Conservation (phyloP, 1,140 invertebrate species). For the Mercenaria mercenaria region DNA sequence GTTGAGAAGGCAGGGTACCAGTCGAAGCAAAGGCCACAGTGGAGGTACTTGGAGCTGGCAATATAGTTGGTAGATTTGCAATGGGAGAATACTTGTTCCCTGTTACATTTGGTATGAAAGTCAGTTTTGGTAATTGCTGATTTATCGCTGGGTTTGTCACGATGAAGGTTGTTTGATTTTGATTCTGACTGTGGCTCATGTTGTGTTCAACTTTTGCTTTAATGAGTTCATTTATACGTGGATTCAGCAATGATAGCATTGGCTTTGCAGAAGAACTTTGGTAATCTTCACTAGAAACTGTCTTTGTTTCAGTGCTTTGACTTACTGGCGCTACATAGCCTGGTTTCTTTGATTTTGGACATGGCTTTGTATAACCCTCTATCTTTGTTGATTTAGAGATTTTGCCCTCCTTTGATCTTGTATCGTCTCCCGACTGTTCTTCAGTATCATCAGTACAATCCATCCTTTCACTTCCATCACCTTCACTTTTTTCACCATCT, state of each 20-base stretch:
- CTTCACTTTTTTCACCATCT: conserved; percentile 57
- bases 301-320: conserved; percentile 18
- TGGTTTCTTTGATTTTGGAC: conserved; percentile 64
- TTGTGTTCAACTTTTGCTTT: conserved; percentile 62
- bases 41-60: background rate
- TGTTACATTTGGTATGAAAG: conserved; percentile 49
- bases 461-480: conserved; percentile 38
- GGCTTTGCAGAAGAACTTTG: conserved; percentile 26
- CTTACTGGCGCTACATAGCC: conserved; percentile 43
- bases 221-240: conserved; percentile 58
- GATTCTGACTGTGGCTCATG: conserved; percentile 9
- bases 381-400: conserved; percentile 22
- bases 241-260: conserved; percentile 55
- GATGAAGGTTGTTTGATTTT: conserved; percentile 20
- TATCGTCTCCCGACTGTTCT: background rate
- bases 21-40: background rate
- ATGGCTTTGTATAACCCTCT: conserved; percentile 44
- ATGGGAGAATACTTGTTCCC: conserved; percentile 9
- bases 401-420: conserved; percentile 23
- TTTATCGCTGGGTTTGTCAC: conserved; percentile 20
- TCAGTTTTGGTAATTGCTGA: conserved; percentile 57
- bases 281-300: conserved; percentile 14
- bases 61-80: conserved; percentile 3
- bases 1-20: background rate
- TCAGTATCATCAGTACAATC: conserved; percentile 7